Conservation (phyloP, 2,113 vertebrate species). For the Odontesthes bonariensis region DNA sequence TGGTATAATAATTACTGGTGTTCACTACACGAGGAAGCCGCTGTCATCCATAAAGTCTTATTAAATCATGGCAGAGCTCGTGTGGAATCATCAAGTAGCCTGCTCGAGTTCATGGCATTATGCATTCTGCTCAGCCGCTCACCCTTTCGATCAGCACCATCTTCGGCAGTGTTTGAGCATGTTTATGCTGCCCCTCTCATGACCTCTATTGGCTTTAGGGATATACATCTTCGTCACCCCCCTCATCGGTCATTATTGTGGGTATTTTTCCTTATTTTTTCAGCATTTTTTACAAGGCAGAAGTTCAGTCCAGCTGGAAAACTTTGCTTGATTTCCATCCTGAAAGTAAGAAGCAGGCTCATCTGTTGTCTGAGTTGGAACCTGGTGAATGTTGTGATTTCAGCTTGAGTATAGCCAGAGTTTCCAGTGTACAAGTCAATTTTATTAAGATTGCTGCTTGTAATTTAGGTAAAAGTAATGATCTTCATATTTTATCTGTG, state of each 20-base stretch:
- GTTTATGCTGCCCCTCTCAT: conserved; percentile 19
- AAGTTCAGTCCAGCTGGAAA: neutral
- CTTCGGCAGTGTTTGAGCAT: neutral
- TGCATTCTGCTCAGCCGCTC: conserved; percentile 32
- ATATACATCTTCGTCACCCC: conserved; percentile 13
- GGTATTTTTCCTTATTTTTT: neutral
- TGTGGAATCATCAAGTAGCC: conserved; percentile 47
- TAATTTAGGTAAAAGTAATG: neutral
- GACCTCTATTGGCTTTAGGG: conserved; percentile 37
- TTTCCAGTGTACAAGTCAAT: too few relatives aligned
- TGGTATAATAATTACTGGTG: conserved; percentile 41
- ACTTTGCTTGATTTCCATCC: neutral
- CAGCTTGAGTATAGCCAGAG: neutral
- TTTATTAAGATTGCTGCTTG: neutral
- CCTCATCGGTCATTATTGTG: conserved; percentile 7
- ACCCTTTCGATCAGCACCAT: neutral
- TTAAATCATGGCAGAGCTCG: conserved; percentile 57
- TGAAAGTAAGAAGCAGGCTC: neutral
- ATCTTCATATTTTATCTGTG: neutral
- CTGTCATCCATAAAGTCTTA: conserved; percentile 55
- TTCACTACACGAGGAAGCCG: conserved; percentile 14
- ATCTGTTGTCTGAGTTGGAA: neutral
- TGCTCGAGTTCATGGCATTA: conserved; percentile 24
- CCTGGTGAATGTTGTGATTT: neutral
- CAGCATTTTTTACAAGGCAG: neutral